These are phyloP conservation scores for Agonum fuliginosum DNA, from an alignment of 2,888 invertebrate genomes.

Conservation along the genomic window DNA sequence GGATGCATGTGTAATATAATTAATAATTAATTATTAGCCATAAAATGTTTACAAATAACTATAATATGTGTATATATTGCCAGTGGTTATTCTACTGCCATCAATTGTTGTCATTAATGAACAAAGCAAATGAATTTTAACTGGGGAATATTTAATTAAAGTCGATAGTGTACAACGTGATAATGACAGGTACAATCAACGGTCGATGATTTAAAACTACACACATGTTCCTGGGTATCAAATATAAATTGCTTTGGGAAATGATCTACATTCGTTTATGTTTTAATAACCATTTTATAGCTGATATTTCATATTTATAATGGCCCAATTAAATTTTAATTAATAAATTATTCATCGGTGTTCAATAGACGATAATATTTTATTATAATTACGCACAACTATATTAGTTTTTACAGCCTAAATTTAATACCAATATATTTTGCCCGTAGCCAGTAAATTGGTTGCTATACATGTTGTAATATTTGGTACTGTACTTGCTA, in stretches of 20 bases:
- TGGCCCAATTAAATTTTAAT: conserved; percentile 40
- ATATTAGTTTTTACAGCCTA: too few relatives aligned
- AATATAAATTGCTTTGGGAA: conserved; percentile 15
- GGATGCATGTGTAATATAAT: too few relatives aligned
- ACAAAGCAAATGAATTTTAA: neutral
- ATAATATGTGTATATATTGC: too few relatives aligned
- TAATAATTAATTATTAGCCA: too few relatives aligned
- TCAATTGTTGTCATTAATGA: neutral
- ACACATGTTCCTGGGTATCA: neutral
- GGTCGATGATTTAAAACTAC: neutral
- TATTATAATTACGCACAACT: neutral
- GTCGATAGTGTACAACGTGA: neutral
- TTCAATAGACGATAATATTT: neutral
- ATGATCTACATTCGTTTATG: neutral
- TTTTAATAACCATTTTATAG: conserved; percentile 23
- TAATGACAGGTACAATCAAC: conserved; percentile 7
- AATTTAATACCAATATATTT: too few relatives aligned
- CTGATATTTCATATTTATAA: conserved; percentile 5
- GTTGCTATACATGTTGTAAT: too few relatives aligned
- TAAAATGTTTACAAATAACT: too few relatives aligned
- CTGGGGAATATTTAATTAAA: neutral
- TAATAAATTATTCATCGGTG: conserved; percentile 21
- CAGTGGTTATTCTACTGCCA: too few relatives aligned
- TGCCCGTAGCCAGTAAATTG: too few relatives aligned
- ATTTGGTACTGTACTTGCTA: too few relatives aligned